Base-by-base conservation (phyloP, 2,797 vertebrate species). In the Danio choprae region DNA sequence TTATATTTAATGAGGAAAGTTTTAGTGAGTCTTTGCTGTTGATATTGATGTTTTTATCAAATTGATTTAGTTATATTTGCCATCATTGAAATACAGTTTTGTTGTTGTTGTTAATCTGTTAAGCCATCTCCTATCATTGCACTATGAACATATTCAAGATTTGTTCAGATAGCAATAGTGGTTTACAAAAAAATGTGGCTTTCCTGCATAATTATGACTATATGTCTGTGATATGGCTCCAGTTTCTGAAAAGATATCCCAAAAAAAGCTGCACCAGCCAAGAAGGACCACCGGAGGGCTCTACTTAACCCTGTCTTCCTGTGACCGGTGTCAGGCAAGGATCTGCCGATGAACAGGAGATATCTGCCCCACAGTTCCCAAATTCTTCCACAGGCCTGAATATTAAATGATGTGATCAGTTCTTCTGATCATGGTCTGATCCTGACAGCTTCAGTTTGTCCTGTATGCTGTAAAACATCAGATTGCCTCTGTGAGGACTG, bases 241-340 rank as follows among this genome's bases (percentile, higher is more conserved):
- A 50, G 20, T 16, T 50, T 48, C 22, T 36, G 13, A 68, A 18
- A 51, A 38, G 29, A n/a, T 16, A 12, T 62, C 4, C 36, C 29
- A 0, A 16, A 36, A 44, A 69, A 12, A 55, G 0, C 71, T 85
- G 82, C 72, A 84, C 58, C 73, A 83, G 82, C 85, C 84, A 60
- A 78, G 72, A 29, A 83, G 62, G 69, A 81, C 83, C 84, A 83
- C 83, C 80, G 55, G 72, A 69, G 83, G 84, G 80, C 82, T 84
- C 67, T 71, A 69, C 44, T 79, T 84, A n/a, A 77, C 58, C 85
- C 74, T 40, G 55, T 44, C 67, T 75, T 84, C 64, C 80, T 78
- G 82, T 81, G 58, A 13, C 68, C 16, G 38, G 50, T 68, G 50
- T 55, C 68, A 71, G 16, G 12, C 16, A 38, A 51, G 48, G 67